A percentile compares a stretch with the other conserved stretches of the same genome.
These are phyloP conservation scores for Laothoe populi DNA, from an alignment of 2,888 invertebrate species.

Conservation along the genomic window DNA sequence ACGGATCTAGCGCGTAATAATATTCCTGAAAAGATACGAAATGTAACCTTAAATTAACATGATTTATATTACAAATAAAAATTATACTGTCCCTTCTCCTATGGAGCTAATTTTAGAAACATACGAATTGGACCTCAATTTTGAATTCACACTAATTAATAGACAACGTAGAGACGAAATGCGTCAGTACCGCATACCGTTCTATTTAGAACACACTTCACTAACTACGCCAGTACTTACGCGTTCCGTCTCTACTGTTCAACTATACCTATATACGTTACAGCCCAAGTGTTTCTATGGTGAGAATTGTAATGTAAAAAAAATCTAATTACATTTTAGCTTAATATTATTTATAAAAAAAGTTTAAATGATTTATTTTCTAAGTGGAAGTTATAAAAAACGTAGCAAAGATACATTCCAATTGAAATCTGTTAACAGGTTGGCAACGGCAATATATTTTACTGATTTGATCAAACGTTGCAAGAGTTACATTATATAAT, in stretches of 20 bases:
- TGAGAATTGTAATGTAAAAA: slow-evolving; percentile 32
- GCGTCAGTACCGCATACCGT: slow-evolving; percentile 42
- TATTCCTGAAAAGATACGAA: slow-evolving; percentile 75
- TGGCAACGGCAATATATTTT: slow-evolving; percentile 14
- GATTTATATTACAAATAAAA: slow-evolving; percentile 72
- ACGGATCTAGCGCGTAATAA: slow-evolving; percentile 81
- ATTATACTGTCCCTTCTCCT: slow-evolving; percentile 65
- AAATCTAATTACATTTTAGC: slow-evolving; percentile 18
- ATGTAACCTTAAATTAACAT: slow-evolving; percentile 77
- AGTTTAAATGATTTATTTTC: slow-evolving; percentile 19
- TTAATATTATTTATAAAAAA: slow-evolving; percentile 15
- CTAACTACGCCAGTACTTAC: slow-evolving; percentile 35
- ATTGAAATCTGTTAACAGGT: not conserved
- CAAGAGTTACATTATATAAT: slow-evolving; percentile 1
- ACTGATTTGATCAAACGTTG: slow-evolving; percentile 23
- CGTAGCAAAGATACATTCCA: slow-evolving; percentile 11
- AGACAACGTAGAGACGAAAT: slow-evolving; percentile 54
- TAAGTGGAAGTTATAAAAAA: slow-evolving; percentile 15
- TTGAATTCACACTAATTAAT: slow-evolving; percentile 73
- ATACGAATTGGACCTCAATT: slow-evolving; percentile 82
- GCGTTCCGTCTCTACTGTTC: slow-evolving; percentile 43
- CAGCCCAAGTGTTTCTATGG: slow-evolving; percentile 43
- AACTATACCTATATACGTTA: slow-evolving; percentile 56
- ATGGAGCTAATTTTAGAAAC: slow-evolving; percentile 73
- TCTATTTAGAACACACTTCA: slow-evolving; percentile 42